These are phyloP conservation scores for Phyllotis vaccarum DNA, from an alignment of 2,797 vertebrate species.

Conservation along the genomic window DNA sequence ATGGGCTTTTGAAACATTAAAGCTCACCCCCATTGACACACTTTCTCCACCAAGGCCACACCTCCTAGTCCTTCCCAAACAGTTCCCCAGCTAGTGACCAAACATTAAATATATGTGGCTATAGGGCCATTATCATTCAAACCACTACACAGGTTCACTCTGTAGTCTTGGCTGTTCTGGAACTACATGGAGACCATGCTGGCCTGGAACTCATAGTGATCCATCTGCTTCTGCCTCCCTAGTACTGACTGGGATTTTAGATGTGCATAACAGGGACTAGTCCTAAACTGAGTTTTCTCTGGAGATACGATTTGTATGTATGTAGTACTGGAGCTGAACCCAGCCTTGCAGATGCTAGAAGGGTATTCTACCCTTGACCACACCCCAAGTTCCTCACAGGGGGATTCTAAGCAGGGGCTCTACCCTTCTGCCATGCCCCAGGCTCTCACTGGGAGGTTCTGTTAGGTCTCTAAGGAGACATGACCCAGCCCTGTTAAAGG, in stretches of 20 bases:
- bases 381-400: neutral
- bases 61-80: neutral
- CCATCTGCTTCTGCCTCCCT: neutral
- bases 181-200: neutral
- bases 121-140: neutral
- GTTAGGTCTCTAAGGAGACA: neutral
- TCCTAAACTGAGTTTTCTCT: neutral
- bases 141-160: neutral
- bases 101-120: neutral
- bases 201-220: neutral
- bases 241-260: neutral
- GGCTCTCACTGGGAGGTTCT: neutral
- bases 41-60: neutral
- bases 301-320: neutral
- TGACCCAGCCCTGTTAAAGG: neutral
- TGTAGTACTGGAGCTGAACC: neutral
- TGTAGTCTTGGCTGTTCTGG: neutral
- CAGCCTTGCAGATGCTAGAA: neutral
- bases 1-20: neutral
- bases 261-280: neutral
- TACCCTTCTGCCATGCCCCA: neutral
- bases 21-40: neutral
- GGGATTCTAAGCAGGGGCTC: neutral
- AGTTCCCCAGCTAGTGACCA: neutral
- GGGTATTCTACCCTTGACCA: neutral